Conservation (phyloP, 1,140 invertebrate genomes). For the Carcinoscorpius rotundicauda region DNA sequence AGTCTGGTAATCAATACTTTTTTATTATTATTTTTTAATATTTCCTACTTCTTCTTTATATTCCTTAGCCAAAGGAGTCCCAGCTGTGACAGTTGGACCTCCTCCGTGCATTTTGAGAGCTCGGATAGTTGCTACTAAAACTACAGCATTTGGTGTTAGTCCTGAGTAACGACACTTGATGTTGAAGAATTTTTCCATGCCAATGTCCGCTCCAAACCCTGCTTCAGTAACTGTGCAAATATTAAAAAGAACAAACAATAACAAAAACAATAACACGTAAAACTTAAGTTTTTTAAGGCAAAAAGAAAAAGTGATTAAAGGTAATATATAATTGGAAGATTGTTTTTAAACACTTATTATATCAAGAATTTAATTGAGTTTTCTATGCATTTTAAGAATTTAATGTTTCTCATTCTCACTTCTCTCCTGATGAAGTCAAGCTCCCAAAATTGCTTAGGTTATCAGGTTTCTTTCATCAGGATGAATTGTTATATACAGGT, state of each 20-base stretch:
- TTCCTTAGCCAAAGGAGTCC: slow-evolving; percentile 63
- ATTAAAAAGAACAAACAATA: slow-evolving; percentile 2
- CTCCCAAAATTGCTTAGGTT: too few species aligned
- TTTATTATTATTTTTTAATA: too few species aligned
- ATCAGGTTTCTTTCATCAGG: too few species aligned
- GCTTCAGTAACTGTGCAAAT: slow-evolving; percentile 69
- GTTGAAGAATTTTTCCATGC: slow-evolving; percentile 98
- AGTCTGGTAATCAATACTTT: too few species aligned
- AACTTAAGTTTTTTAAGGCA: too few species aligned
- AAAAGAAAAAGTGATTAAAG: too few species aligned
- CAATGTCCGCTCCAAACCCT: slow-evolving; percentile 97
- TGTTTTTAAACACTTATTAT: neutral
- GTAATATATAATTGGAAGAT: too few species aligned
- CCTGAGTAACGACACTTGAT: slow-evolving; percentile 92
- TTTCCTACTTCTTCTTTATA: slow-evolving; percentile 51
- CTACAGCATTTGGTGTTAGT: slow-evolving; percentile 68
- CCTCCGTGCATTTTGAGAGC: slow-evolving; percentile 99
- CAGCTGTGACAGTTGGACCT: slow-evolving; percentile 74
- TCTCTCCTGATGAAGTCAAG: too few species aligned
- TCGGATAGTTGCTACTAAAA: slow-evolving; percentile 84
- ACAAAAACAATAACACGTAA: neutral
- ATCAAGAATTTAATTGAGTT: neutral
- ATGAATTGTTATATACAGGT: too few species aligned
- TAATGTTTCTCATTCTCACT: neutral
- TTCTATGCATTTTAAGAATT: neutral